These are phyloP conservation scores for Leptopilina drosophilae DNA, from an alignment of 2,888 invertebrate species.

Conservation along the genomic window DNA sequence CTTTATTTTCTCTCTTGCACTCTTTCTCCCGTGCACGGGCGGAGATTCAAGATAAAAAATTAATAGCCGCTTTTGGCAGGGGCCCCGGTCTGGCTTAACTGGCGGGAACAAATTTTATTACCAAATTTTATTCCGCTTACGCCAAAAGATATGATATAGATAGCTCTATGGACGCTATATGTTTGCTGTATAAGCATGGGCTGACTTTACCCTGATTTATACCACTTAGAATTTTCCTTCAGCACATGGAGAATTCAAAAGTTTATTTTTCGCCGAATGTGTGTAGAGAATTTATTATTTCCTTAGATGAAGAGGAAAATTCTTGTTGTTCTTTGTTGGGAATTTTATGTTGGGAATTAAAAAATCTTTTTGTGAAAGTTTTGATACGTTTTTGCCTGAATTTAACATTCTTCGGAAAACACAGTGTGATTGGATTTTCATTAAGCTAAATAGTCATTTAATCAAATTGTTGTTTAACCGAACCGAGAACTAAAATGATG, in stretches of 20 bases:
- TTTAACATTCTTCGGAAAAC: too few species aligned
- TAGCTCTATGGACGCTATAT: conserved; percentile 8
- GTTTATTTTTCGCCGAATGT: neutral
- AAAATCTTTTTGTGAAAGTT: too few species aligned
- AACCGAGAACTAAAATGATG: too few species aligned
- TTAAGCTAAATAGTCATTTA: too few species aligned
- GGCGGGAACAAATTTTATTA: conserved; percentile 77
- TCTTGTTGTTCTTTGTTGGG: too few species aligned
- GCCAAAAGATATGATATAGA: conserved; percentile 62
- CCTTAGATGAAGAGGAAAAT: too few species aligned
- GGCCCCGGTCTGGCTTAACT: conserved; percentile 66
- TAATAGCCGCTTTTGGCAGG: conserved; percentile 76
- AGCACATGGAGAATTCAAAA: neutral
- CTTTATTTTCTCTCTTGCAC: too few species aligned
- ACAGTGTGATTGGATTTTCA: too few species aligned
- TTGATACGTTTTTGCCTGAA: too few species aligned
- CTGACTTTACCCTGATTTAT: conserved; percentile 27
- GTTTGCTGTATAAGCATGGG: neutral
- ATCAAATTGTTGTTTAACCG: too few species aligned
- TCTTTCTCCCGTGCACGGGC: conserved; percentile 57
- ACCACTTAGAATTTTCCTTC: conserved; percentile 14
- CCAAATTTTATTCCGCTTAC: conserved; percentile 70
- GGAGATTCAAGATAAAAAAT: conserved; percentile 75
- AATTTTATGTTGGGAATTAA: too few species aligned
- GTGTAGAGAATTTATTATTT: too few species aligned